Conservation (phyloP, 2,113 vertebrate genomes). For the Gobius niger region DNA sequence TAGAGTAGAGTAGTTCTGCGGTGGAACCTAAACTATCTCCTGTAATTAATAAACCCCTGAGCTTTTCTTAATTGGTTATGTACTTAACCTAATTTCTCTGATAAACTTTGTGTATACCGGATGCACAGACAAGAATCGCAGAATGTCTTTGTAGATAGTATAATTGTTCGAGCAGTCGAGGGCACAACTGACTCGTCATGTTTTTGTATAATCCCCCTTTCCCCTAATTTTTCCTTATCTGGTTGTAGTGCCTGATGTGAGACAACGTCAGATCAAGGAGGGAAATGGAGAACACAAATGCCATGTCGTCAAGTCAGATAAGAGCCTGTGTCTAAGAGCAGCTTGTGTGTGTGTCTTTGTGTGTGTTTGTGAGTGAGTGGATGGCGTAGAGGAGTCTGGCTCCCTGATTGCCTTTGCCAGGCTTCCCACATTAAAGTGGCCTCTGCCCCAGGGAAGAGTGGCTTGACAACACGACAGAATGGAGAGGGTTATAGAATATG, state of each 20-base stretch:
- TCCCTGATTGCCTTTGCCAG: slow-evolving; percentile 77
- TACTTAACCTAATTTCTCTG: slow-evolving; percentile 57
- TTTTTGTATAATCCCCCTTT: slow-evolving; percentile 46
- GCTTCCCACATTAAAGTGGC: slow-evolving; percentile 81
- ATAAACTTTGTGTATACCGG: slow-evolving; percentile 76
- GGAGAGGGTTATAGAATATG: slow-evolving; percentile 60
- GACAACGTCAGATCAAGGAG: slow-evolving; percentile 69
- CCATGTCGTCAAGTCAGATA: slow-evolving; percentile 78
- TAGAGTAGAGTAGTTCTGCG: not conserved
- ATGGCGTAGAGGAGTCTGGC: slow-evolving; percentile 64
- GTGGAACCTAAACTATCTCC: slow-evolving; percentile 34
- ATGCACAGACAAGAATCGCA: slow-evolving; percentile 83
- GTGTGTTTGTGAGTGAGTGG: slow-evolving; percentile 35
- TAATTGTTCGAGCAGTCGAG: slow-evolving; percentile 66
- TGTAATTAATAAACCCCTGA: slow-evolving; percentile 51
- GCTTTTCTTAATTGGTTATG: slow-evolving; percentile 44
- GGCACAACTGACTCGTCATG: slow-evolving; percentile 69
- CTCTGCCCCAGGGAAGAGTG: slow-evolving; percentile 75
- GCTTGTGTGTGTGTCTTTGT: slow-evolving; percentile 42
- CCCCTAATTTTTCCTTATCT: slow-evolving; percentile 69
- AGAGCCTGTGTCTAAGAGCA: slow-evolving; percentile 62
- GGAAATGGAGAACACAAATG: slow-evolving; percentile 77
- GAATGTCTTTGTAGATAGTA: slow-evolving; percentile 80
- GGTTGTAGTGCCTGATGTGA: slow-evolving; percentile 60
- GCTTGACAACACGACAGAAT: slow-evolving; percentile 72